Evolutionary conservation across 2,797 vertebrate genomes (phyloP).

Genomic region (Hozukius guyotensis): DNA sequence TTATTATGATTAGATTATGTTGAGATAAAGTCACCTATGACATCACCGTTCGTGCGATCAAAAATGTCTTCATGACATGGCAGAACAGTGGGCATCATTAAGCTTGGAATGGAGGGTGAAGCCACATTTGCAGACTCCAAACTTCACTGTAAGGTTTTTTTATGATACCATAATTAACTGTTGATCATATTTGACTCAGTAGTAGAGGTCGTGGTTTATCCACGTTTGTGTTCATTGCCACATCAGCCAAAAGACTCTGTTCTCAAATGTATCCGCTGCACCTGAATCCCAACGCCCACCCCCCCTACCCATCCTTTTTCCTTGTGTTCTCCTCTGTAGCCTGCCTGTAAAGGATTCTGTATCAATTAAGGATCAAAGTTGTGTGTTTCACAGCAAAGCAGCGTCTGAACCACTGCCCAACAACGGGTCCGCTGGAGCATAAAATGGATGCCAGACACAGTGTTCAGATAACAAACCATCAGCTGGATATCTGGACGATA

Average conservation of each 20-base stretch:
- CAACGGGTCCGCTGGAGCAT: conserved; percentile 50
- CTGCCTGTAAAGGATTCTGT: conserved; percentile 36
- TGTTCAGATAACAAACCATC: conserved; percentile 66
- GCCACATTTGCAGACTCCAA: too few relatives aligned
- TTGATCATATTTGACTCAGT: neutral
- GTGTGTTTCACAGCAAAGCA: conserved; percentile 48
- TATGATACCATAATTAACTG: neutral
- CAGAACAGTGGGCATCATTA: too few relatives aligned
- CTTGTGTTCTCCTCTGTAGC: conserved; percentile 17
- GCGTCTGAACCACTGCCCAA: conserved; percentile 56
- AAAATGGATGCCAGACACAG: conserved; percentile 56
- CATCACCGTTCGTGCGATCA: too few relatives aligned
- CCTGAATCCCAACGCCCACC: neutral
- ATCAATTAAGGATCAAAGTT: conserved; percentile 65
- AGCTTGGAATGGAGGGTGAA: too few relatives aligned
- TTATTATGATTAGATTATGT: too few relatives aligned
- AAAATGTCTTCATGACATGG: too few relatives aligned
- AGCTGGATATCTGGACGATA: conserved; percentile 58
- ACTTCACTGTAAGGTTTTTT: too few relatives aligned
- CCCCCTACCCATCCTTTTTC: neutral
- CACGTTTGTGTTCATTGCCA: neutral
- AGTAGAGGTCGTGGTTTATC: neutral
- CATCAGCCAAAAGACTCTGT: neutral
- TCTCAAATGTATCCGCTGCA: conserved; percentile 1
- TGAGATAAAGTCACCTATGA: too few relatives aligned